Evolutionary conservation across 2,888 invertebrate genomes (phyloP), one percentile per base, ranked within the genome.

Genomic region (Drosophila acutilabella): DNA sequence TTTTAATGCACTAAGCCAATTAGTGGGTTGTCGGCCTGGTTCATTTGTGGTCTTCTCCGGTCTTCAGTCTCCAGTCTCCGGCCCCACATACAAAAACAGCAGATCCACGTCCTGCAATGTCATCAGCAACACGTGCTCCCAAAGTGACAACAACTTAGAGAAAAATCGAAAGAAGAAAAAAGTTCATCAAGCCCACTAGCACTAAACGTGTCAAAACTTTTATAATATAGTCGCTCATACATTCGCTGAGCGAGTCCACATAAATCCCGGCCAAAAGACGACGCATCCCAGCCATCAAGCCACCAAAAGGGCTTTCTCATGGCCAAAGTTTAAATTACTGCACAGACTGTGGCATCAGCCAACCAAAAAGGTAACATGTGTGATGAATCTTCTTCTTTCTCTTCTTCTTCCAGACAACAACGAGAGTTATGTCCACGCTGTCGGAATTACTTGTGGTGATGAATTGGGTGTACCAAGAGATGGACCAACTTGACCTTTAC

Each of bases 1-100:
- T 85, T 87, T 87, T 84, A 83, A 84, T 84, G 79, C 86, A 83
- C 79, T 84, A 85, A 87, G 86, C 88, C 86, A 86, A 86, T 86
- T 86, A 86, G 86, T 86, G 82, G 81, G 68, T 70, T 52, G 72
- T 50, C 69, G 7, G 40, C 58, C 45, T 72, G 81, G 78, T 84
- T 84, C 73, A 83, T 86, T 84, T 84, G 83, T 45, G 83, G 86
- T 70, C 36, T 79, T 64, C 44, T 23, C 38, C 36, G 47, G 36
- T 36, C 36, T 36, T 2, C 26, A 7, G 26, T 26, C 26, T 30
- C 8, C 30, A 8, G 8, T 30, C 30, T 23, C 38, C 40, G 47
- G 4, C 2, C 36, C 8, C 36, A 13, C 59, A 41, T 58, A 36
- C 33, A 51, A 11, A 20, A 38, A 30, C 23, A 51, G 10, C 41